phyloP scores from a whole-genome alignment of 2,113 vertebrate genomes.

The Ivindomyrus marchei region DNA sequence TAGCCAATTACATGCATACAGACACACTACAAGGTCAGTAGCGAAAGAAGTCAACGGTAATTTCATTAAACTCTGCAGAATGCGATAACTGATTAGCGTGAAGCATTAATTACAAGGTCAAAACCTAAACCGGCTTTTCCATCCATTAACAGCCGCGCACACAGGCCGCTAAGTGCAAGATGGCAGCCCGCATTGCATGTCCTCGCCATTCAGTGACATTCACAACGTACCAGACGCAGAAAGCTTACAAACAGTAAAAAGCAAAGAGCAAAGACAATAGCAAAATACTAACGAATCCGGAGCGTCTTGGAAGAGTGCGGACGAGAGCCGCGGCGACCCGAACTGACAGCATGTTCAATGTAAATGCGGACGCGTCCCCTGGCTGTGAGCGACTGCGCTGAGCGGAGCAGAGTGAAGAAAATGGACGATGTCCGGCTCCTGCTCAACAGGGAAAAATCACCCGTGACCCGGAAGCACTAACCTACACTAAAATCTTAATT shows the following conservation, averaged over 20 bases:
- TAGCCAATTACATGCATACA: neutral
- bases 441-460: slow-evolving; percentile 32
- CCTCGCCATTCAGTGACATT: slow-evolving; percentile 23
- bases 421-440: slow-evolving; percentile 34
- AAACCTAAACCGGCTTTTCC: neutral
- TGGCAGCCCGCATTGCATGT: slow-evolving; percentile 24
- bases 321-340: slow-evolving; percentile 78
- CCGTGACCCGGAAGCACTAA: slow-evolving; percentile 31
- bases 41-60: neutral
- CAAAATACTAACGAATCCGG: slow-evolving; percentile 70
- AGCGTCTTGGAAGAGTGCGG: slow-evolving; percentile 73
- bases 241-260: neutral
- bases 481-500: neutral
- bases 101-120: neutral
- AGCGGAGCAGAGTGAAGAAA: slow-evolving; percentile 40
- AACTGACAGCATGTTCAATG: slow-evolving; percentile 73
- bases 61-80: neutral
- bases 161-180: slow-evolving; percentile 42
- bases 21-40: neutral
- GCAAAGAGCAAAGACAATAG: neutral
- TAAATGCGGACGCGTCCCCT: neutral
- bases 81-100: neutral
- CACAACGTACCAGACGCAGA: neutral
- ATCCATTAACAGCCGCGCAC: neutral
- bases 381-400: neutral